Conservation (phyloP, 2,888 invertebrate species). For the Periphyllus acericola region DNA sequence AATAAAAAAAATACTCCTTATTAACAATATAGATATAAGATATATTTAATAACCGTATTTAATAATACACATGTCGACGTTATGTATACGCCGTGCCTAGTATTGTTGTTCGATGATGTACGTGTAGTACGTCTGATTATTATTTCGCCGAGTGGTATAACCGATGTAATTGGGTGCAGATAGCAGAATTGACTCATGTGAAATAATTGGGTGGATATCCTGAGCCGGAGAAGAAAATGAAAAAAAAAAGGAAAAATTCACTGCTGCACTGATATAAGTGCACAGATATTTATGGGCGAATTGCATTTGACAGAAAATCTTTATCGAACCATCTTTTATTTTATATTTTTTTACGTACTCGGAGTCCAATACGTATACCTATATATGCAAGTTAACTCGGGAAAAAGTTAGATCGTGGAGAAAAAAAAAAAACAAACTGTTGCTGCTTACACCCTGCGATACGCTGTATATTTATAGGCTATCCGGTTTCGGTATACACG, state of each 20-base stretch:
- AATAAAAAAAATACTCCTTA: slow-evolving; percentile 71
- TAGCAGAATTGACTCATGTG: slow-evolving; percentile 6
- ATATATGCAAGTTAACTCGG: not conserved
- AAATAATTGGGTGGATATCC: slow-evolving; percentile 35
- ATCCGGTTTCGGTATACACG: too few species aligned
- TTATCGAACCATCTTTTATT: slow-evolving; percentile 29
- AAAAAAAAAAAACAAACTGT: slow-evolving; percentile 51
- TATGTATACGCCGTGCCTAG: not conserved
- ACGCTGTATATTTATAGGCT: not conserved
- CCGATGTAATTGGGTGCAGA: slow-evolving; percentile 5
- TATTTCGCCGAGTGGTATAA: slow-evolving; percentile 21
- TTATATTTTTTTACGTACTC: not conserved
- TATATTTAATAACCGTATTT: not conserved
- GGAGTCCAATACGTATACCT: not conserved
- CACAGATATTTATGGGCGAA: slow-evolving; percentile 43
- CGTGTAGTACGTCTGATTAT: slow-evolving; percentile 31
- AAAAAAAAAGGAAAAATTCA: slow-evolving; percentile 7
- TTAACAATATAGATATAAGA: not conserved
- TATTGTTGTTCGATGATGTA: not conserved
- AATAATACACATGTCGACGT: not conserved
- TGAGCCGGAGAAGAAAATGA: not conserved
- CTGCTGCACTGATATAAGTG: not conserved
- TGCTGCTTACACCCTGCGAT: slow-evolving; percentile 10
- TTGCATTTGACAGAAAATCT: slow-evolving; percentile 59
- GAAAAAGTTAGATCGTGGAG: not conserved